Conservation (phyloP, 37 sponge, comb jelly and placozoan genomes). For the Amphimedon queenslandica region DNA sequence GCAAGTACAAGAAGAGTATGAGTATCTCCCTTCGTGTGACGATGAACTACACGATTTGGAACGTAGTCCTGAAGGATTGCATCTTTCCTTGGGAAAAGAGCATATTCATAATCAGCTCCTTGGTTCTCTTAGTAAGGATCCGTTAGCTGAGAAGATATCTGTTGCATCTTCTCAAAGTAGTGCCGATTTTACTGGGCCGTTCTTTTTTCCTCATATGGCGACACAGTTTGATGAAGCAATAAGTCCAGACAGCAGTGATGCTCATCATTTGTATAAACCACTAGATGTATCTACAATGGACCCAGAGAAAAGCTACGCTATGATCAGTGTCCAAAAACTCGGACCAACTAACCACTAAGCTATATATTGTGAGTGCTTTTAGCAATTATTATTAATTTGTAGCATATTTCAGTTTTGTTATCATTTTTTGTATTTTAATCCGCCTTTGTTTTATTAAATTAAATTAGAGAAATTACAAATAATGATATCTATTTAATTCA, state of each 20-base stretch:
- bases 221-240: not conserved
- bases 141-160: slow-evolving; percentile 1
- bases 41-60: not conserved
- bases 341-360: too few relatives aligned
- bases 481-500: too few relatives aligned
- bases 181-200: slow-evolving; percentile 12
- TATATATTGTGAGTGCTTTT: too few relatives aligned
- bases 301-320: slow-evolving; percentile 1
- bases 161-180: not conserved
- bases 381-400: too few relatives aligned
- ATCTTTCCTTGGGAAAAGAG: too few relatives aligned
- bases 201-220: slow-evolving; percentile 5
- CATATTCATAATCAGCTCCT: not conserved
- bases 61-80: not conserved
- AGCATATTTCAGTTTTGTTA: too few relatives aligned
- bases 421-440: too few relatives aligned
- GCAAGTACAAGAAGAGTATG: not conserved
- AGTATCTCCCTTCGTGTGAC: not conserved
- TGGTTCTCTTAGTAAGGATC: not conserved
- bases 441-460: too few relatives aligned
- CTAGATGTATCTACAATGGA: slow-evolving; percentile 4
- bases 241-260: not conserved
- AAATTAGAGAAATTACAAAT: too few relatives aligned
- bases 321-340: not conserved
- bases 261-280: not conserved